phyloP scores from a whole-genome alignment of 2,113 vertebrate species.

The Muntiacus reevesi region DNA sequence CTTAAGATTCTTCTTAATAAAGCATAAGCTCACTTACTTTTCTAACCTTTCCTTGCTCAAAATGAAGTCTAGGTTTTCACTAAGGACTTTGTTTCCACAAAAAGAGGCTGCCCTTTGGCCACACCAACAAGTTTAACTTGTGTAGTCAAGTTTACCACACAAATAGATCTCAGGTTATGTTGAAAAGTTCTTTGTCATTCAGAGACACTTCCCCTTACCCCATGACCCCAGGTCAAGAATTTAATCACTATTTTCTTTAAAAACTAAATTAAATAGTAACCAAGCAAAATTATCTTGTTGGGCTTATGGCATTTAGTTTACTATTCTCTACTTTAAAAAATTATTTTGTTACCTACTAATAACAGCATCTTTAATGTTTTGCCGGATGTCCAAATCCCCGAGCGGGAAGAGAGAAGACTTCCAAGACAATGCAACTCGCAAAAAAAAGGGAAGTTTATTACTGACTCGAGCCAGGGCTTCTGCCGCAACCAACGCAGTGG shows the following conservation, averaged over 20 bases:
- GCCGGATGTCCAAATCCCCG: too few species aligned
- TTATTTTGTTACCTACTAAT: not conserved
- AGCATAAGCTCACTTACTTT: not conserved
- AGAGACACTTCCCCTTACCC: not conserved
- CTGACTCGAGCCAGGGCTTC: too few species aligned
- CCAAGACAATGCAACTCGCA: too few species aligned
- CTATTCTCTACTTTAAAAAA: not conserved
- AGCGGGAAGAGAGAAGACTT: too few species aligned
- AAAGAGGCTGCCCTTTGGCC: not conserved
- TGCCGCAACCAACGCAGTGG: too few species aligned
- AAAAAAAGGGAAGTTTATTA: too few species aligned
- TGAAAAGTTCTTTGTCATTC: not conserved
- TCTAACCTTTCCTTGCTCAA: not conserved
- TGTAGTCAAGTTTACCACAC: not conserved
- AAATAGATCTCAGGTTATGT: not conserved
- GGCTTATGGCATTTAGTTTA: not conserved
- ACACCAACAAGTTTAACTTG: not conserved
- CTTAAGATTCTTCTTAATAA: not conserved
- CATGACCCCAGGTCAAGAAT: not conserved
- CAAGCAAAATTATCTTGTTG: not conserved
- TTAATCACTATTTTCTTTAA: not conserved
- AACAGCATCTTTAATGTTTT: not conserved
- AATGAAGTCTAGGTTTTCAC: not conserved
- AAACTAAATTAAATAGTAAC: not conserved
- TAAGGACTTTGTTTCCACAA: not conserved